Base-by-base conservation (phyloP, 1,140 invertebrate species). In the Pygmarrhopalites habei region DNA sequence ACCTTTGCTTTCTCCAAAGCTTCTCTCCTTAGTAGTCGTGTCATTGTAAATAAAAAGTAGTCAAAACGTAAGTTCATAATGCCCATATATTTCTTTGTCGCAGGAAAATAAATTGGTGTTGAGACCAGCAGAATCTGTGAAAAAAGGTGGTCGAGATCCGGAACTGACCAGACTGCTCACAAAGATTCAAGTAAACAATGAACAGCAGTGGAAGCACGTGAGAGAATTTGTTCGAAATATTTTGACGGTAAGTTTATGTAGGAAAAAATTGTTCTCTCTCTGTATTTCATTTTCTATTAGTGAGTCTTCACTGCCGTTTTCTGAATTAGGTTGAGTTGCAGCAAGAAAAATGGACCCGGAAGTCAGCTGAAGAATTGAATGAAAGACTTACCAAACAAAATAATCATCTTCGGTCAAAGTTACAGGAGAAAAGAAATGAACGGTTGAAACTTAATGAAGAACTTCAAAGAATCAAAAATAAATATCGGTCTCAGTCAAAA, bases 351-450 rank as follows among this genome's bases (percentile, higher is more conserved):
- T 47, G 17, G 44, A 47, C 44, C 5, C 7, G 44, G 19, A 47
- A 47, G 19, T 47, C 44, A n/a, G 19, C 44, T n/a, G 44, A 47
- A 4, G 44, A 47, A 25, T 25, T 47, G 7, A 47, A 47, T 25
- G 19, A 25, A 12, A 7, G 44, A 7, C n/a, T 47, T 10, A 10
- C 44, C 19, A 47, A 47, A 25, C 44, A 47, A 47, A 47, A 47
- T 47, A n/a, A 47, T n/a, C n/a, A 47, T 25, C n/a, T 47, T 5
- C 44, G 44, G 5, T 47, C 44, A 4, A 47, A 47, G 44, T 25
- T 47, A 25, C 44, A 47, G n/a, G 44, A 47, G n/a, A 47, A 47
- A 25, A n/a, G 44, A n/a, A 25, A 47, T n/a, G 44, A 47, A 25
- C 17, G n/a, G 4, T 7, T 25, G 4, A 47, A 47, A 19, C n/a